Base-by-base conservation (phyloP, 1,140 invertebrate species). In the Lordiphosa clarofinis region DNA sequence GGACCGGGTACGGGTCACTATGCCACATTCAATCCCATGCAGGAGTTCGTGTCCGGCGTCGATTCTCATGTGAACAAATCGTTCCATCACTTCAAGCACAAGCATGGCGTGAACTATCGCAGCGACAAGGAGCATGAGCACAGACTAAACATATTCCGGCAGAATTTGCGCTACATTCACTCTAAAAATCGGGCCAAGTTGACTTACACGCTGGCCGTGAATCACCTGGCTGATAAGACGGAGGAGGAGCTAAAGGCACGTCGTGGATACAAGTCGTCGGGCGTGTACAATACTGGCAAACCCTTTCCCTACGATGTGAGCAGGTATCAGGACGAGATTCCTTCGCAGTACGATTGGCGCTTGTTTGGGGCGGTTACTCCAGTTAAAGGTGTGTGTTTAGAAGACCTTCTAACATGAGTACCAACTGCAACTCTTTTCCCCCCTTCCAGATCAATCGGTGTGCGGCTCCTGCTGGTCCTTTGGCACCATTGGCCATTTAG, bases 391-490 rank as follows among this genome's bases (percentile, higher is more conserved):
- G 21, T 12, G 44, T 28, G n/a, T 9, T 2, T 15, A 0, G 12
- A 19, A 9, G 35, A 0, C 0, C 3, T 2, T 11, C 1, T 8
- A 7, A 0, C 21, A 21, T 10, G 0, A 48, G 24, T n/a, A 11
- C 1, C 11, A 15, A 15, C 13, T 2, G 36, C n/a, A 9, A 21
- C 9, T 12, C 4, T n/a, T 37, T n/a, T 11, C 10, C 19, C 24
- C 5, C 0, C 2, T 39, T 15, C 4, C 13, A 89, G 88, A 98
- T 92, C 96, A 98, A 91, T 96, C 95, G 0, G 95, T 99, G 49
- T 99, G 98, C 90, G 97, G 97, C 2, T 98, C 96, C 7, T 99
- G 97, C 86, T 99, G 97, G 97, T 96, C 95, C 81, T 99, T 99
- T 90, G 97, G 97, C 36, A 98, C 97, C 0, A 94, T 96, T 58